A percentile compares a stretch with the other conserved stretches of the same genome.
phyloP scores from a whole-genome alignment of 2,797 vertebrate genomes.

The Synaphobranchus kaupii region DNA sequence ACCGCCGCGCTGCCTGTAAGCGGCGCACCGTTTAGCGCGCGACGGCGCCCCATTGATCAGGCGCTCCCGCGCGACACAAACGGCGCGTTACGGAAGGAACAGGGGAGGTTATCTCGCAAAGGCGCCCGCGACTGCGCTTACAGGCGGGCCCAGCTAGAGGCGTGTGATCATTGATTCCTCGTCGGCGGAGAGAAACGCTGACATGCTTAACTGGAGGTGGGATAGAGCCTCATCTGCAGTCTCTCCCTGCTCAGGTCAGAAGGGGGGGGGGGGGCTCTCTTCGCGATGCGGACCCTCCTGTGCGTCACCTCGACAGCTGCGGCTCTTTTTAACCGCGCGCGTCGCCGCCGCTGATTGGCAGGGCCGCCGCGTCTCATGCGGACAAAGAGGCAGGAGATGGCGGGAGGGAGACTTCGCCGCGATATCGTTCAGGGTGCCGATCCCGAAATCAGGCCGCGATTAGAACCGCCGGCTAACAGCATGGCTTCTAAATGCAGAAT shows the following conservation, averaged over 20 bases:
- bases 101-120: neutral
- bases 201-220: conserved; percentile 8
- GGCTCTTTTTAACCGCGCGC: neutral
- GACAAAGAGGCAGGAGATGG: neutral
- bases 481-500: neutral
- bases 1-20: too few relatives aligned
- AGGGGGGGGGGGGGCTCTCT: neutral
- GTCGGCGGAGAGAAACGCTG: conserved; percentile 29
- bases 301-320: neutral
- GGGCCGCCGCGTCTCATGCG: neutral
- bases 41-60: neutral
- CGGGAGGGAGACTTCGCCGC: neutral
- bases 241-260: conserved; percentile 47
- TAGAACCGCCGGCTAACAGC: neutral
- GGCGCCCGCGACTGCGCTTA: conserved; percentile 31
- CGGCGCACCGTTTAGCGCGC: too few relatives aligned
- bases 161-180: conserved; percentile 50
- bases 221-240: conserved; percentile 65
- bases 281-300: neutral
- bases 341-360: neutral
- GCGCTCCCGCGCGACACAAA: neutral
- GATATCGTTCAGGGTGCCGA: neutral
- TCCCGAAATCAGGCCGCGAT: neutral
- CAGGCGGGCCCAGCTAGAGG: conserved; percentile 47
- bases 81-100: neutral